These are phyloP conservation scores for Penaeus indicus DNA, from an alignment of 1,140 invertebrate genomes.

Conservation along the genomic window DNA sequence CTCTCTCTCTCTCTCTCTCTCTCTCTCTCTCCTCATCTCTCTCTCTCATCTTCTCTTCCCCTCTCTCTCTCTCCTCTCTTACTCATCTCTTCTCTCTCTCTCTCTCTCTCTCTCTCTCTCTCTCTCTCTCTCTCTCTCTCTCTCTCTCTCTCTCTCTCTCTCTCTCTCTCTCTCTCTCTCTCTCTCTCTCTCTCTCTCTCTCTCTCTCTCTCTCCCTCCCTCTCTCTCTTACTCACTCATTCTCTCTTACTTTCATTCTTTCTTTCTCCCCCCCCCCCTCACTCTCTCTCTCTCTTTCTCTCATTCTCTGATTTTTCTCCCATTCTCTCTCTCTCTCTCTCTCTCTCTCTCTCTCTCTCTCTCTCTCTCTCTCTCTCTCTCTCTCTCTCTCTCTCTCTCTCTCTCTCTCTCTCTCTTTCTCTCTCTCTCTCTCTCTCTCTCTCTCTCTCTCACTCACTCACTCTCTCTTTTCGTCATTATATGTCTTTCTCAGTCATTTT, in stretches of 20 bases:
- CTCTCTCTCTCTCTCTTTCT: slow-evolving; percentile 17
- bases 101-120: neutral
- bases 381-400: too few relatives aligned
- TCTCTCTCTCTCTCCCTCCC: slow-evolving; percentile 38
- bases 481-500: slow-evolving; percentile 26
- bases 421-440: too few relatives aligned
- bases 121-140: neutral
- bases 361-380: slow-evolving; percentile 12
- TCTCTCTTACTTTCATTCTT: slow-evolving; percentile 13
- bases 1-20: too few relatives aligned
- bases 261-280: slow-evolving; percentile 5
- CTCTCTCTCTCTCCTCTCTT: slow-evolving; percentile 42
- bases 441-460: slow-evolving; percentile 30
- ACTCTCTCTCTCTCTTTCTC: slow-evolving; percentile 33
- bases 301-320: neutral
- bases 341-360: too few relatives aligned
- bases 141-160: neutral
- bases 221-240: slow-evolving; percentile 36
- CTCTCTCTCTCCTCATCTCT: neutral
- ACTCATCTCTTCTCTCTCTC: slow-evolving; percentile 32
- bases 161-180: slow-evolving; percentile 42
- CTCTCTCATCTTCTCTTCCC: too few relatives aligned
- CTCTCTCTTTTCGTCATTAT: too few relatives aligned
- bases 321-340: slow-evolving; percentile 29
- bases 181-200: slow-evolving; percentile 41